A percentile compares a stretch with the other conserved stretches of the same genome.
These are phyloP conservation scores for Zaprionus ornatus DNA, from an alignment of 1,140 invertebrate genomes.

Conservation along the genomic window DNA sequence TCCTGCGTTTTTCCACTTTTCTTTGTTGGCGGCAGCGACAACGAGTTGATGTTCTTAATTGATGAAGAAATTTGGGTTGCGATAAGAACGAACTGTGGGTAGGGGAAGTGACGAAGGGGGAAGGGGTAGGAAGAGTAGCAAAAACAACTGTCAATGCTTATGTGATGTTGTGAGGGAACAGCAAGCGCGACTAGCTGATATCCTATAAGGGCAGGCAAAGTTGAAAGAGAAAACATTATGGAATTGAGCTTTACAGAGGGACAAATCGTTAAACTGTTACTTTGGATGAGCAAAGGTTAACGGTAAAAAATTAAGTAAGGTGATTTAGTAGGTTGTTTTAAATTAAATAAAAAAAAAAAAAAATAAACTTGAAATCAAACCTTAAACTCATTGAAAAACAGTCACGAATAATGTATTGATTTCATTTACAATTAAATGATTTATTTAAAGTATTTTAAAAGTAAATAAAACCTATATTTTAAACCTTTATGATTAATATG, in stretches of 20 bases:
- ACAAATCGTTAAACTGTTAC: no score
- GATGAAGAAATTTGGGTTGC: constrained; percentile 79
- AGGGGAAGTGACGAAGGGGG: neutral
- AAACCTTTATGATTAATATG: no score
- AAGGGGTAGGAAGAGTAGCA: neutral
- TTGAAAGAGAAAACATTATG: no score
- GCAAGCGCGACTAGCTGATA: neutral
- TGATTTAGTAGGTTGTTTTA: no score
- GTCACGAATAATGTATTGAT: neutral
- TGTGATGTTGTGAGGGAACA: neutral
- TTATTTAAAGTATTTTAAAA: no score
- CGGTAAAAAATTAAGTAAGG: no score
- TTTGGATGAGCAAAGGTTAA: no score
- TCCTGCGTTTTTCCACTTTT: constrained; percentile 34
- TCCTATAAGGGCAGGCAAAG: neutral
- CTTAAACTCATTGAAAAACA: neutral
- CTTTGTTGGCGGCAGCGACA: constrained; percentile 50
- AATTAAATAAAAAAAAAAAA: no score
- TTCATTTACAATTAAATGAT: no score
- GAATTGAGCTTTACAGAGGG: no score
- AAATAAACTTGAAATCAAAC: neutral
- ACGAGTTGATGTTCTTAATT: constrained; percentile 81
- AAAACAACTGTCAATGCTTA: neutral
- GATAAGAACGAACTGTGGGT: constrained; percentile 45
- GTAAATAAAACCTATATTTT: no score